phyloP scores from a whole-genome alignment of 92 coral and sea anemone genomes.

The Bergia sp. region DNA sequence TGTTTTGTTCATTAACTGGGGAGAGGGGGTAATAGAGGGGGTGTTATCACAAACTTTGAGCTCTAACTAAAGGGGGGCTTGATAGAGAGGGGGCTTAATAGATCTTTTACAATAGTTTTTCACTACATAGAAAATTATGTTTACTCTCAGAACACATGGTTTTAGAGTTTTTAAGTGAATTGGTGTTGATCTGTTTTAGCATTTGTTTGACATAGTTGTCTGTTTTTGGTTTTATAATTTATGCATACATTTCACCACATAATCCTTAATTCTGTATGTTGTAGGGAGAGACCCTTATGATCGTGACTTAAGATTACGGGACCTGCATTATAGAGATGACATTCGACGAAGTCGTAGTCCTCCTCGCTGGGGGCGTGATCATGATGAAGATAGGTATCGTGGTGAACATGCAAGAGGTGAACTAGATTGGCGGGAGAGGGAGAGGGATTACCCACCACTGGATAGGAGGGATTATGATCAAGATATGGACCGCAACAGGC shows the following conservation, averaged over 20 bases:
- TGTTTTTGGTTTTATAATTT: neutral
- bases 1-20: too few species aligned
- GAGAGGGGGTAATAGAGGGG: too few species aligned
- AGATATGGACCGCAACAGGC: conserved; percentile 29
- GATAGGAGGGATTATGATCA: conserved; percentile 47
- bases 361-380: conserved; percentile 51
- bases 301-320: conserved; percentile 18
- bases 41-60: too few species aligned
- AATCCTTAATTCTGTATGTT: neutral
- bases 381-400: conserved; percentile 31
- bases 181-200: neutral
- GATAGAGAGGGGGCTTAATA: too few species aligned
- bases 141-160: too few species aligned
- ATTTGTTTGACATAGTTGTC: neutral
- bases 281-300: conserved; percentile 50
- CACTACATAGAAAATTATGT: too few species aligned
- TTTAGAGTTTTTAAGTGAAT: too few species aligned
- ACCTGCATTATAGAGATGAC: conserved; percentile 10
- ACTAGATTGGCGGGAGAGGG: conserved; percentile 24
- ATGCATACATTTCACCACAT: neutral
- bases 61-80: too few species aligned
- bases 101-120: too few species aligned
- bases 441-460: conserved; percentile 42
- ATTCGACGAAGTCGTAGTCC: neutral
- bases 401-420: conserved; percentile 38